Conservation (phyloP, 2,113 vertebrate species). For the Connochaetes taurinus region DNA sequence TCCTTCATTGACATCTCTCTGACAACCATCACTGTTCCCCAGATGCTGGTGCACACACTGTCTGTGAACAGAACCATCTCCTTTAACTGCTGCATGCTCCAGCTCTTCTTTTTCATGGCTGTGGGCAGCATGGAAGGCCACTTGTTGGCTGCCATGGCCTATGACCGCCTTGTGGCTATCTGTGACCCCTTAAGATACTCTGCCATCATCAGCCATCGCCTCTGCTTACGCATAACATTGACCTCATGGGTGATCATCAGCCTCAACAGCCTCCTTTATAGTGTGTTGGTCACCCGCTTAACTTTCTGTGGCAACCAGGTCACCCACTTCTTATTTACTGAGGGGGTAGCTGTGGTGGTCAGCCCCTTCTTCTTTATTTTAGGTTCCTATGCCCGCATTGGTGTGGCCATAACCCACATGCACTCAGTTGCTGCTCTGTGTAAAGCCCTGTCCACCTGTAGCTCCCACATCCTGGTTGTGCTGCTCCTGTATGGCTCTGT, state of each 20-base stretch:
- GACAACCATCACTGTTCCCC: conserved; percentile 62
- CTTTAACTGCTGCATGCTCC: conserved; percentile 56
- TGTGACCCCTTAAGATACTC: conserved; percentile 62
- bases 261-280: conserved; percentile 61
- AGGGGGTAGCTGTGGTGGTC: conserved; percentile 54
- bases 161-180: conserved; percentile 67
- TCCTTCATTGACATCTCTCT: conserved; percentile 63
- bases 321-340: conserved; percentile 71
- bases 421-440: conserved; percentile 22
- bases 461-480: conserved; percentile 69
- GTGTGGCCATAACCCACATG: background rate
- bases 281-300: conserved; percentile 41
- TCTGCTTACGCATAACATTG: conserved; percentile 52
- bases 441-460: conserved; percentile 67
- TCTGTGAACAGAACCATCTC: conserved; percentile 46
- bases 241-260: conserved; percentile 57
- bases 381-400: conserved; percentile 50
- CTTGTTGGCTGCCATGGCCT: conserved; percentile 69
- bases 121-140: conserved; percentile 70
- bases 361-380: conserved; percentile 69
- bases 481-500: conserved; percentile 62
- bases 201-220: conserved; percentile 29
- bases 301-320: conserved; percentile 68
- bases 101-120: conserved; percentile 66
- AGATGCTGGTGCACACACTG: conserved; percentile 59